Percentiles rank a stretch among this genome's conserved stretches.
Conservation (phyloP, 2,113 vertebrate genomes). For the Gambusia affinis region DNA sequence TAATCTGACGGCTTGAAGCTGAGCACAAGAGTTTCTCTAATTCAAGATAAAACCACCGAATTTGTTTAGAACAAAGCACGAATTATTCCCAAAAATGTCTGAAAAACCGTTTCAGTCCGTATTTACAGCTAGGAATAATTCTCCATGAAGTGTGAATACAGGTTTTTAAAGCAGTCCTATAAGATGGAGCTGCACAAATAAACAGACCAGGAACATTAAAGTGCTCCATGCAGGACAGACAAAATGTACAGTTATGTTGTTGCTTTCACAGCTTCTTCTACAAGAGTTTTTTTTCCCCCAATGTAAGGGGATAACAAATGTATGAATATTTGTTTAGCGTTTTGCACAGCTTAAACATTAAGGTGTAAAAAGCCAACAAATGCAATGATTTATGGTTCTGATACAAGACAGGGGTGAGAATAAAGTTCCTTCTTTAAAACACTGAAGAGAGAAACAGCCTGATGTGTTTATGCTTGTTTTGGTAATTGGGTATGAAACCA, state of each 20-base stretch:
- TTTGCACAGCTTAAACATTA: constrained; percentile 33
- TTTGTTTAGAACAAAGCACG: constrained; percentile 23
- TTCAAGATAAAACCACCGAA: constrained; percentile 17
- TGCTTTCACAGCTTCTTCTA: constrained; percentile 59
- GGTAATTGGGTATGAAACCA: background rate
- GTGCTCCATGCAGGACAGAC: constrained; percentile 82
- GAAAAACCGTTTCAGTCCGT: constrained; percentile 27
- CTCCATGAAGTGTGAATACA: constrained; percentile 40
- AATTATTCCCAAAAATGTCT: constrained; percentile 17
- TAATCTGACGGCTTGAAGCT: constrained; percentile 26
- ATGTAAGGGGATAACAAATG: constrained; percentile 47
- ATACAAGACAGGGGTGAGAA: constrained; percentile 48
- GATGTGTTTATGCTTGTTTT: background rate
- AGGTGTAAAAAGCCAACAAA: constrained; percentile 42
- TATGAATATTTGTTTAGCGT: constrained; percentile 30
- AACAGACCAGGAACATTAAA: constrained; percentile 77
- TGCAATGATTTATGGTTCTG: constrained; percentile 33
- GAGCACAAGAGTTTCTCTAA: constrained; percentile 27
- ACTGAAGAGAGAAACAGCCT: background rate
- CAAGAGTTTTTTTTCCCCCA: constrained; percentile 31
- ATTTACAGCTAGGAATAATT: constrained; percentile 63
- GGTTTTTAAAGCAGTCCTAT: constrained; percentile 54
- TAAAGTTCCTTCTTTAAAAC: constrained; percentile 29
- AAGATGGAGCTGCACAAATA: constrained; percentile 64
- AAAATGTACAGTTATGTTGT: constrained; percentile 66